Evolutionary conservation across 2,888 invertebrate genomes (phyloP).

Genomic region (Rhingia campestris): DNA sequence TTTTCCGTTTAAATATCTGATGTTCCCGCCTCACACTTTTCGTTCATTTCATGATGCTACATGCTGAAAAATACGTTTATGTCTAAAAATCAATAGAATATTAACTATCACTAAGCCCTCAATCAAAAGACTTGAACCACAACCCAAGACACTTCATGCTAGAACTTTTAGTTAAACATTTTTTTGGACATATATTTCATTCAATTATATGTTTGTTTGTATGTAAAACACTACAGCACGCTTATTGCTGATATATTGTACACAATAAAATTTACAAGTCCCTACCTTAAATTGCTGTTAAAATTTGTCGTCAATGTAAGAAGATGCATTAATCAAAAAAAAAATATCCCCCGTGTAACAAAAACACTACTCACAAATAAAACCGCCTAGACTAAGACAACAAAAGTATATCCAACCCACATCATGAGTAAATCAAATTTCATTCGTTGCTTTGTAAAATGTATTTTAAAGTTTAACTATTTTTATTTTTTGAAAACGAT

Average conservation of each 20-base stretch:
- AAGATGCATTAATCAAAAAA: constrained; percentile 39
- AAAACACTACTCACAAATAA: not conserved
- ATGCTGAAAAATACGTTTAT: not conserved
- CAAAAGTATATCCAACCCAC: not conserved
- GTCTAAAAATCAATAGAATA: not conserved
- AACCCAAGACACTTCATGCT: not conserved
- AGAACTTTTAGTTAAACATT: constrained; percentile 13
- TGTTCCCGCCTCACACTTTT: too few species aligned
- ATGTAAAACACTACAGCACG: constrained; percentile 29
- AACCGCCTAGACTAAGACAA: constrained; percentile 1
- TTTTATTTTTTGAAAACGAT: constrained; percentile 10
- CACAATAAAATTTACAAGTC: not conserved
- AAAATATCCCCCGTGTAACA: constrained; percentile 1
- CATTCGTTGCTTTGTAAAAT: constrained; percentile 20
- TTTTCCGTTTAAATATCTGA: too few species aligned
- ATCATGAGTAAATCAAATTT: not conserved
- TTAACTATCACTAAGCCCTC: not conserved
- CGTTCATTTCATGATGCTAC: too few species aligned
- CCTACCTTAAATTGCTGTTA: constrained; percentile 15
- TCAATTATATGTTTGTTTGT: constrained; percentile 38
- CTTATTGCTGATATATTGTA: too few species aligned
- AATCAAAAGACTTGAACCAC: constrained; percentile 12
- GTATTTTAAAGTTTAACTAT: constrained; percentile 23
- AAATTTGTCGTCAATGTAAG: constrained; percentile 31
- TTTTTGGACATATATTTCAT: constrained; percentile 6